These are phyloP conservation scores for Drosophila helvetica DNA, from an alignment of 2,888 invertebrate genomes.

Conservation along the genomic window DNA sequence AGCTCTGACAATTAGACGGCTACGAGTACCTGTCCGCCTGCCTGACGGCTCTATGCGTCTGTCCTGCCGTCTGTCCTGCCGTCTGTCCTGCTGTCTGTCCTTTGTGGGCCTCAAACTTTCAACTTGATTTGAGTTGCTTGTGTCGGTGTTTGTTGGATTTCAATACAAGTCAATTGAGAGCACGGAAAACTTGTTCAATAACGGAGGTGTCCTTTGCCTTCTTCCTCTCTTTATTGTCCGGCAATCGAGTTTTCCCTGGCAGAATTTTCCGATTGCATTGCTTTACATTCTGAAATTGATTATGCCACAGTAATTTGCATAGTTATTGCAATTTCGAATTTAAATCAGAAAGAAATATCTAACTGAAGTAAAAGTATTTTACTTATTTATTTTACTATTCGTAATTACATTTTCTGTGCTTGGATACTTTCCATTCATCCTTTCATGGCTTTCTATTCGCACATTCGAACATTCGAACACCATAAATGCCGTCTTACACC, in stretches of 20 bases:
- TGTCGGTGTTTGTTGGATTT: conserved; percentile 14
- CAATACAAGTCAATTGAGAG: conserved; percentile 25
- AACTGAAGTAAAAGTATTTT: too few species aligned
- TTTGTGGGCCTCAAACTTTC: conserved; percentile 31
- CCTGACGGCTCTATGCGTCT: conserved; percentile 18
- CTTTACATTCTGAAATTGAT: background rate
- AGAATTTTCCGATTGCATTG: background rate
- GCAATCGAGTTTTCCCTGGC: background rate
- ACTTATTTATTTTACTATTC: too few species aligned
- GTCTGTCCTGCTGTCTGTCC: conserved; percentile 5
- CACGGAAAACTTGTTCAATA: background rate
- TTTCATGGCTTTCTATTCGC: too few species aligned
- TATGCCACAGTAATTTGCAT: background rate
- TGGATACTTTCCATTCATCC: background rate
- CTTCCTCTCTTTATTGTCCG: background rate
- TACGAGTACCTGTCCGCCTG: conserved; percentile 7
- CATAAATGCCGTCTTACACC: too few species aligned
- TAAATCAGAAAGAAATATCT: too few species aligned
- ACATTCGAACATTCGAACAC: too few species aligned
- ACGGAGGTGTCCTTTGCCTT: too few species aligned
- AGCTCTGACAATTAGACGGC: conserved; percentile 67
- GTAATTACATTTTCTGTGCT: background rate
- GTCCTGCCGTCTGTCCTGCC: background rate
- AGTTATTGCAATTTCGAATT: background rate
- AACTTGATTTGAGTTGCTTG: conserved; percentile 48